Percentiles rank a stretch among this genome's conserved stretches.
These are phyloP conservation scores for Heliconius erato DNA, from an alignment of 2,888 invertebrate genomes.

Conservation along the genomic window DNA sequence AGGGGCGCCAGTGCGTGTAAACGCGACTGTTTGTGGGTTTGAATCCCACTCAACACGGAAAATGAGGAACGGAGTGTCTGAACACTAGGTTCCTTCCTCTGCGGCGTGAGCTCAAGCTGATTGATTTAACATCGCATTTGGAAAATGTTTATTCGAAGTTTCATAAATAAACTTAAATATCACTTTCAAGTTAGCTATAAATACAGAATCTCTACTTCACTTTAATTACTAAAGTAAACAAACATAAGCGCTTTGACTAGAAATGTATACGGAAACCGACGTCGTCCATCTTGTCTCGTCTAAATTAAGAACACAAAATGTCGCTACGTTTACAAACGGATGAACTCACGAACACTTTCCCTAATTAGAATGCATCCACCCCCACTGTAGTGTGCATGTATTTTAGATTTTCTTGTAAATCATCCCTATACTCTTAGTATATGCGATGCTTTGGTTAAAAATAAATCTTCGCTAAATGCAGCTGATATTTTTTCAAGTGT, in stretches of 20 bases:
- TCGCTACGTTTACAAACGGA: slow-evolving; percentile 38
- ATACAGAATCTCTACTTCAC: not conserved
- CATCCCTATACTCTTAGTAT: not conserved
- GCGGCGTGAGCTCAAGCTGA: no score
- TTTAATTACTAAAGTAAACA: slow-evolving; percentile 24
- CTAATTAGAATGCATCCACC: slow-evolving; percentile 44
- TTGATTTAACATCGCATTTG: not conserved
- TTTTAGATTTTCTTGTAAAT: slow-evolving; percentile 6
- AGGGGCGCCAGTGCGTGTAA: no score
- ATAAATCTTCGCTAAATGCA: no score
- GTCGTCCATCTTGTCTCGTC: slow-evolving; percentile 37
- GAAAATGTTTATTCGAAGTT: not conserved
- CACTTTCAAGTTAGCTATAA: not conserved
- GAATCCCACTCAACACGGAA: no score
- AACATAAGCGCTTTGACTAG: slow-evolving; percentile 18
- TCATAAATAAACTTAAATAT: slow-evolving; percentile 13
- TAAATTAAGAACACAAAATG: slow-evolving; percentile 46
- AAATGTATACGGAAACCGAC: slow-evolving; percentile 26
- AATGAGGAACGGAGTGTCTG: no score
- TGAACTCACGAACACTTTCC: slow-evolving; percentile 35
- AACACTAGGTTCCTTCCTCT: no score
- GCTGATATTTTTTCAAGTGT: no score
- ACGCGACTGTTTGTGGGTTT: no score
- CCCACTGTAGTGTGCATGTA: slow-evolving; percentile 29
- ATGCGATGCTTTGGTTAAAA: no score